Conservation (phyloP, 2,113 vertebrate genomes). For the Hepsetus odoe region DNA sequence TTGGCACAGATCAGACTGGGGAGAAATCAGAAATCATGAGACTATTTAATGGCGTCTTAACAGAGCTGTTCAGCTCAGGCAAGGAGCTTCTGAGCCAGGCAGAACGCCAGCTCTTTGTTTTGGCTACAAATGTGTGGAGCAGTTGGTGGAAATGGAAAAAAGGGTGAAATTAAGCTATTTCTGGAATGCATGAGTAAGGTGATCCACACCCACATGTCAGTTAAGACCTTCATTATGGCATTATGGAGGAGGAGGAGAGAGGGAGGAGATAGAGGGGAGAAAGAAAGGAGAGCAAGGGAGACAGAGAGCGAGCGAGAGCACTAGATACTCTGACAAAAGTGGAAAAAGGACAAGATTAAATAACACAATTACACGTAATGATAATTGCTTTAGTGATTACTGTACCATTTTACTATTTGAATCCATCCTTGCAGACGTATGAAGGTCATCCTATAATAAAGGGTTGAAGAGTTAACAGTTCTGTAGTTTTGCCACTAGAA, state of each 20-base stretch:
- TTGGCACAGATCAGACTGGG: slow-evolving; percentile 4
- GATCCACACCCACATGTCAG: slow-evolving; percentile 62
- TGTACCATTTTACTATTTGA: background rate
- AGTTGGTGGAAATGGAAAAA: slow-evolving; percentile 29
- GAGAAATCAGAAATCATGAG: background rate
- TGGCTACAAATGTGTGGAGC: slow-evolving; percentile 39
- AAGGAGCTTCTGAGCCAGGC: slow-evolving; percentile 3
- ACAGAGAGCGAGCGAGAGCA: background rate
- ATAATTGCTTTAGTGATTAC: slow-evolving; percentile 1
- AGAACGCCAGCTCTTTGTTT: slow-evolving; percentile 36
- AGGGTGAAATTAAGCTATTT: slow-evolving; percentile 62
- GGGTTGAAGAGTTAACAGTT: too few relatives aligned
- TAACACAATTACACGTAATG: background rate
- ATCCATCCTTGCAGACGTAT: background rate
- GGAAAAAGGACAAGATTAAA: background rate
- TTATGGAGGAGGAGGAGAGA: slow-evolving; percentile 47
- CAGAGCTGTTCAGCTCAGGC: background rate
- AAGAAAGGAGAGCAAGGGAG: background rate
- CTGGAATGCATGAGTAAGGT: slow-evolving; percentile 54
- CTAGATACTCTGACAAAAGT: too few relatives aligned
- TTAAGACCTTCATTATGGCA: slow-evolving; percentile 64
- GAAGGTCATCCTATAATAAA: background rate
- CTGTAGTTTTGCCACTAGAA: too few relatives aligned
- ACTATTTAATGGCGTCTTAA: slow-evolving; percentile 19
- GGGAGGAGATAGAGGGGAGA: background rate